Evolutionary conservation across 2,888 invertebrate genomes (phyloP), one percentile per base, ranked within the genome.

Genomic region (Phymatocera aterrima): DNA sequence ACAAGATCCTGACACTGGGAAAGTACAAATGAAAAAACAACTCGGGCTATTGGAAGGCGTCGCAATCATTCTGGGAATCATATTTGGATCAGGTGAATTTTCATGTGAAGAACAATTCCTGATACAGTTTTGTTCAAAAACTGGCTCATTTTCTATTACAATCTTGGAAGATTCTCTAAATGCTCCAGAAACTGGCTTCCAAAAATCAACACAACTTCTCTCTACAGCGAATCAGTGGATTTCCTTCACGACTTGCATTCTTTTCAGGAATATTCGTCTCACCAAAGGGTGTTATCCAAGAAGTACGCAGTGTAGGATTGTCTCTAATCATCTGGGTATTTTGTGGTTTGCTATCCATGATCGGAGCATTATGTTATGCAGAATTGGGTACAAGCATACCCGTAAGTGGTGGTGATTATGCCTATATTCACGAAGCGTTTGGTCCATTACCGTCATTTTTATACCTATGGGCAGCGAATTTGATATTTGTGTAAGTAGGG

Each of bases 331-430:
- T 99, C 74, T 99, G 99, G 99, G 92, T 95, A 0, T 90, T 95
- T 1, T 98, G 97, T 89, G 99, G 99, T 1, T 86, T 97, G 3
- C 92, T 99, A 48, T 98, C 98, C 0, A 96, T 97, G 91, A 93
- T 99, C 43, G 99, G 99, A 8, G 99, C 99, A 0, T 91, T 99
- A 57, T 99, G 99, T 85, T 99, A 99, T 90, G 98, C 99, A 10
- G 99, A 99, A 93, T 92, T 99, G 80, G 99, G 96, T 86, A 96
- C 96, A 21, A 93, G 94, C 24, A 95, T 99, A 87, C 96, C 97
- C 3, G 96, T 97, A 88, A 98, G 98, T 79, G 99, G 99, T 28
- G 99, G 98, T 1, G 99, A 99, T 91, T 99, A 99, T 91, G 98
- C 98, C 46, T 99, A 99, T 87, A 98, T 99, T 82, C 93, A 95